Conservation (phyloP, 2,797 vertebrate species). For the Oryzias sinensis region DNA sequence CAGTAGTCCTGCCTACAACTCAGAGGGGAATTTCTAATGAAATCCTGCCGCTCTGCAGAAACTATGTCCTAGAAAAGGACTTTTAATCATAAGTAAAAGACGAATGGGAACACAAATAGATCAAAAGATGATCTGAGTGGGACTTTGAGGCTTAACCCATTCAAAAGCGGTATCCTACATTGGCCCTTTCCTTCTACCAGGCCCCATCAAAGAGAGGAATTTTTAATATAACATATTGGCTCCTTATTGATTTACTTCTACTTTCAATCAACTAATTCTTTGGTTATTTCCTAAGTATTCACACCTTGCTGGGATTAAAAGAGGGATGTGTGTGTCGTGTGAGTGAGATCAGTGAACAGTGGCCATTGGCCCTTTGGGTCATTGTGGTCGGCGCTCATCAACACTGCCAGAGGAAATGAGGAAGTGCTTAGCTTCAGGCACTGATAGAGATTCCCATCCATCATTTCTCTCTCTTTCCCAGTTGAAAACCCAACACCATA, state of each 20-base stretch:
- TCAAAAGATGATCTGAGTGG: no score
- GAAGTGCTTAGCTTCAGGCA: constrained; percentile 75
- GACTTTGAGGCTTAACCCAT: constrained; percentile 14
- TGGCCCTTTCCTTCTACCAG: constrained; percentile 22
- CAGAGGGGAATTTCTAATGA: no score
- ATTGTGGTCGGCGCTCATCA: constrained; percentile 76
- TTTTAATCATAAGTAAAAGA: no score
- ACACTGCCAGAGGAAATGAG: constrained; percentile 74
- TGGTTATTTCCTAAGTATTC: constrained; percentile 80
- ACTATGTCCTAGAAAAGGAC: no score
- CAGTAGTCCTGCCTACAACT: no score
- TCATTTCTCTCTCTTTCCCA: constrained; percentile 68
- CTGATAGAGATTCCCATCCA: constrained; percentile 78
- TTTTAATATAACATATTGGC: constrained; percentile 80
- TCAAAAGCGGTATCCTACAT: constrained; percentile 6
- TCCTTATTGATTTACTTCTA: constrained; percentile 71
- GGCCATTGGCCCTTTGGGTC: constrained; percentile 69
- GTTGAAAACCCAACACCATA: constrained; percentile 64
- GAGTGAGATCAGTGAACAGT: constrained; percentile 43
- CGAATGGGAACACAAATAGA: no score
- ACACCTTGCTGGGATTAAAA: constrained; percentile 67
- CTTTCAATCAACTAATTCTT: constrained; percentile 75
- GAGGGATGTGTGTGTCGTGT: constrained; percentile 41
- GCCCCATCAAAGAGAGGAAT: constrained; percentile 65
- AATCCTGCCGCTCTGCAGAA: no score